Evolutionary conservation across 2,888 invertebrate genomes (phyloP), one percentile per base, ranked within the genome.

Genomic region (Smittia aterrima): DNA sequence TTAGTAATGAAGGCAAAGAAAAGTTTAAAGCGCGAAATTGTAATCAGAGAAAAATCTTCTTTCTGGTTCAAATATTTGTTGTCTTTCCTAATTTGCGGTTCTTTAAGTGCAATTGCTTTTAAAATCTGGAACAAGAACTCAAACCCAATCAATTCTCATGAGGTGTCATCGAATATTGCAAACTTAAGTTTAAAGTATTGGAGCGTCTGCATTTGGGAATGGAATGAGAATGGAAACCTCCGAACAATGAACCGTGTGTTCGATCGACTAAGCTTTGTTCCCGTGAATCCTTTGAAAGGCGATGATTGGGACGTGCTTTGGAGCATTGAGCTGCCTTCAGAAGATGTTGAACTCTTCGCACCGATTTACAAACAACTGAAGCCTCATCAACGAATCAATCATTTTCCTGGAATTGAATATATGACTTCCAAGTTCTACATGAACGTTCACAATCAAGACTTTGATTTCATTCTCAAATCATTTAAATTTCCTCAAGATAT

Each of bases 321-420:
- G 68, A 16, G n/a, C 0, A 68, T 68, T 16, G 68, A 68, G n/a
- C 9, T 20, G 4, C 68, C 68, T 20, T 32, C 32, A 32, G 32
- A 32, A 32, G 16, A 40, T 25, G 13, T 13, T 13, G 58, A 58
- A 3, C 20, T 3, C n/a, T 27, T n/a, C 16, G 16, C 27, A n/a
- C 3, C 16, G 0, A 24, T 27, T 1, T 13, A 25, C 1, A 66
- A 32, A 18, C 7, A 16, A 9, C 11, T 6, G 32, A 86, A 87
- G 78, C 83, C 87, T 0, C 84, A 90, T 79, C 93, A 94, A 80
- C 89, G 85, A 80, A 89, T 96, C 0, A 96, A 96, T 80, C 95
- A 96, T 80, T 91, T 94, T 78, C 95, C 96, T 0, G 96, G 95
- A 0, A 91, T 91, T n/a, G 95, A 95, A 0, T 93, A 87, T 79